Percentiles rank a stretch among this genome's conserved stretches.
These are phyloP conservation scores for Rachycentron canadum DNA, from an alignment of 2,797 vertebrate species.

Conservation along the genomic window DNA sequence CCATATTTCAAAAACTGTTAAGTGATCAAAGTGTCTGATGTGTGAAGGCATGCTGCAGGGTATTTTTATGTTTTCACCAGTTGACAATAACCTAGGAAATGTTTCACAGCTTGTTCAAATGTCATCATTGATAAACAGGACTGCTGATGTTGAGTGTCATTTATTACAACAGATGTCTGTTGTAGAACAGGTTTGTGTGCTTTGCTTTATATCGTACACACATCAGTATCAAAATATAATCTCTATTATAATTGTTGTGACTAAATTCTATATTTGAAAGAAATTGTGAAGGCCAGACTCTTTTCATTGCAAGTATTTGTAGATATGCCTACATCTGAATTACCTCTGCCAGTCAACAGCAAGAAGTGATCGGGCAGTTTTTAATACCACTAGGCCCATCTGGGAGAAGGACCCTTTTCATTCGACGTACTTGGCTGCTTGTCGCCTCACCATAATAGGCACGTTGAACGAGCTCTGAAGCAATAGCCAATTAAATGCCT, in stretches of 20 bases:
- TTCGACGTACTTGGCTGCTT: conserved; percentile 94
- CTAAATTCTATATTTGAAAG: conserved; percentile 33
- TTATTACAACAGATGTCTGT: conserved; percentile 33
- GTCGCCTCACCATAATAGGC: conserved; percentile 95
- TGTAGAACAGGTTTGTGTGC: background rate
- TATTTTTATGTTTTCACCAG: conserved; percentile 64
- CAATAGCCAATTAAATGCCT: conserved; percentile 99
- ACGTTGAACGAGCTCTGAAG: conserved; percentile 94
- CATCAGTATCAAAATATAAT: conserved; percentile 27
- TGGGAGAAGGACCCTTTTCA: conserved; percentile 94
- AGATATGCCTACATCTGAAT: conserved; percentile 81
- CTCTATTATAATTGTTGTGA: conserved; percentile 30
- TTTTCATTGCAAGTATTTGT: conserved; percentile 70
- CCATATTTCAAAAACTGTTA: conserved; percentile 76
- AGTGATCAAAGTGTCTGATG: conserved; percentile 79
- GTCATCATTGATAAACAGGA: conserved; percentile 61
- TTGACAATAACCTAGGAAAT: conserved; percentile 63
- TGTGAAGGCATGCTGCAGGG: conserved; percentile 76
- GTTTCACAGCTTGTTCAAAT: conserved; percentile 68
- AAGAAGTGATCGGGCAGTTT: conserved; percentile 91
- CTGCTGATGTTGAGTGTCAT: conserved; percentile 41
- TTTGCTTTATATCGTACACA: conserved; percentile 18
- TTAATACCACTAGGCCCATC: conserved; percentile 89
- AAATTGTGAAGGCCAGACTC: conserved; percentile 44
- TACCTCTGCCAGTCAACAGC: conserved; percentile 87